Conservation (phyloP, 2,888 invertebrate species). For the Heliconius cydno region DNA sequence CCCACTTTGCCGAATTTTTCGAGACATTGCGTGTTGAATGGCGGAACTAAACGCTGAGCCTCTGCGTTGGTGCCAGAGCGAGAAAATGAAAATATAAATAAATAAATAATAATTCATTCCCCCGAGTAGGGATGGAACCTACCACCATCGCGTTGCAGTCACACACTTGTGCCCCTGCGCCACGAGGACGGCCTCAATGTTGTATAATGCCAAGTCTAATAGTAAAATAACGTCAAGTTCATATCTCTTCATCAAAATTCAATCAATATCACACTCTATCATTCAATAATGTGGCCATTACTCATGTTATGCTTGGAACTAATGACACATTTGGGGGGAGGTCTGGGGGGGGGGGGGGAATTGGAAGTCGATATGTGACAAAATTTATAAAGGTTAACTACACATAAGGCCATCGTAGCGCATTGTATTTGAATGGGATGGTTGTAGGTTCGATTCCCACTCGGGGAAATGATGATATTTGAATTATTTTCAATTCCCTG, state of each 20-base stretch:
- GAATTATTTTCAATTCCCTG: too few species aligned
- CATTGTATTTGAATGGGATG: background rate
- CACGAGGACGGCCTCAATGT: too few species aligned
- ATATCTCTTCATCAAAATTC: constrained; percentile 24
- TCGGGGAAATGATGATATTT: too few species aligned
- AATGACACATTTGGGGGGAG: constrained; percentile 2
- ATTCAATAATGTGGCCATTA: constrained; percentile 9
- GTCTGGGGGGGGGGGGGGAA: background rate
- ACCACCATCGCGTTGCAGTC: too few species aligned
- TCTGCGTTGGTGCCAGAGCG: too few species aligned
- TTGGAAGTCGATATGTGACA: background rate
- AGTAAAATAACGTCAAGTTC: background rate
- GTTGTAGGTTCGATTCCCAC: background rate
- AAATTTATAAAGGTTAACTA: background rate
- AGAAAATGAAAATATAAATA: too few species aligned
- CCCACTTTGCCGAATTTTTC: background rate
- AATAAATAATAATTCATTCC: too few species aligned
- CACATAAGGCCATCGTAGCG: too few species aligned
- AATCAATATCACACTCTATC: constrained; percentile 23
- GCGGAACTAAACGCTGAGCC: too few species aligned
- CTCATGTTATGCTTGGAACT: constrained; percentile 6
- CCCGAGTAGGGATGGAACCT: too few species aligned
- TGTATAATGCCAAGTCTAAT: background rate
- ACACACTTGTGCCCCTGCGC: too few species aligned
- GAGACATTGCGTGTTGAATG: too few species aligned